Base-by-base conservation (phyloP, 2,888 invertebrate genomes). In the Heliconius ethilla region DNA sequence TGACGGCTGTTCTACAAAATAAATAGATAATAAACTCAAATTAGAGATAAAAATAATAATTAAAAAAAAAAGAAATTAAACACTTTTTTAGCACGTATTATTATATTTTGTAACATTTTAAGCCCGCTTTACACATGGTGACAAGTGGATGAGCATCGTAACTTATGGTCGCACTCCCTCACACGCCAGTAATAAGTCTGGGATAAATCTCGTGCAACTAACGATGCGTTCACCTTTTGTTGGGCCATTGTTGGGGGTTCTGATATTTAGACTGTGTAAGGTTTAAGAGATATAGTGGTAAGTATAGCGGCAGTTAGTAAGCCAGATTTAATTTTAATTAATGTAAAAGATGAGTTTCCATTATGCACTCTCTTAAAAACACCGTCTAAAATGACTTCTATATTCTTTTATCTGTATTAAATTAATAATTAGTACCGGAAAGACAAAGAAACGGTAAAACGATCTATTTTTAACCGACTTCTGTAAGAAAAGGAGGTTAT, bases 61-160 rank as follows among this genome's bases (percentile, higher is more conserved):
- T 15, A 5, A 2, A 3, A 55, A n/a, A 7, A 59, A n/a, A 59
- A 59, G 4, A 59, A n/a, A 55, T 55, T 51, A 51, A 51, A 18
- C 45, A 1, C 1, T 13, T 18, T 51, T 51, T 7, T 22, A 51
- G 18, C 18, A 59, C 3, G 3, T 10, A n/a, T n/a, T 6, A 37
- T 15, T 37, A 45, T 25, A 40, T 25, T n/a, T 10, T 72, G 85
- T 85, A 77, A 69, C 86, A 85, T 86, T 81, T 87, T 87, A 87
- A 25, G 78, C 69, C 18, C 72, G 65, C 75, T 79, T 73, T 82
- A 82, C 87, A 87, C 82, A 82, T 86, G 86, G 81, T 79, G 80
- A 85, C 87, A 86, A 83, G 82, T 83, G 83, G 85, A 87, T 84
- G 86, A 84, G 88, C 86, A 84, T 84, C 87, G 84, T 88, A 87